These are phyloP conservation scores for Spheniscus mendiculus DNA, from an alignment of 2,113 vertebrate genomes.

Conservation along the genomic window DNA sequence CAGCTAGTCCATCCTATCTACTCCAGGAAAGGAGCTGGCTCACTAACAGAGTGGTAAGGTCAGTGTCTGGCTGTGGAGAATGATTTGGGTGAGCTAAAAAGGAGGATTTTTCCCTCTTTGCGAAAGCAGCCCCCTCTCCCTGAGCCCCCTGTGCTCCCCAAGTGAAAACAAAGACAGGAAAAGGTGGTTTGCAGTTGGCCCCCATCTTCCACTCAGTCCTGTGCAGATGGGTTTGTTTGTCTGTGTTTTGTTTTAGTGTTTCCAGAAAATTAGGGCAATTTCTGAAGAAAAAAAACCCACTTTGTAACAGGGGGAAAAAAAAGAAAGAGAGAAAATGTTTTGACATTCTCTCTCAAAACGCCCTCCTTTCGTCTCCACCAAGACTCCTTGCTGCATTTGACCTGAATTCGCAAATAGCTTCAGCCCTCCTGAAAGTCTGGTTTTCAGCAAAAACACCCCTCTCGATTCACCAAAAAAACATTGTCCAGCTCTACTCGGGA, in stretches of 20 bases:
- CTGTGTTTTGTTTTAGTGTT: background rate
- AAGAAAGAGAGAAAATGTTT: background rate
- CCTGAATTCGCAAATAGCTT: conserved; percentile 18
- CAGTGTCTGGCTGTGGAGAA: background rate
- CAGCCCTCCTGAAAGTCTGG: background rate
- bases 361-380: background rate
- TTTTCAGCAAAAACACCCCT: background rate
- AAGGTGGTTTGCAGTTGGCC: background rate
- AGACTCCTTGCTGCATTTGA: conserved; percentile 5
- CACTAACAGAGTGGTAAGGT: background rate
- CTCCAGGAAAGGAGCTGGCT: background rate
- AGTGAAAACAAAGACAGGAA: background rate
- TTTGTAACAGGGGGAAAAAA: background rate
- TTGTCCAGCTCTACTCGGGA: background rate
- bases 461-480: background rate
- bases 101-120: background rate
- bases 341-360: background rate
- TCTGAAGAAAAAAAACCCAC: background rate
- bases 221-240: background rate
- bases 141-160: background rate
- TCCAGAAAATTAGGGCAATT: conserved; percentile 1
- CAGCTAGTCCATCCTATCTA: background rate
- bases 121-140: background rate
- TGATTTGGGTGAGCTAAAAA: background rate
- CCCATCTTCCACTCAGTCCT: background rate